Evolutionary conservation across 2,888 invertebrate genomes (phyloP).

Genomic region (Polydrusus cervinus): DNA sequence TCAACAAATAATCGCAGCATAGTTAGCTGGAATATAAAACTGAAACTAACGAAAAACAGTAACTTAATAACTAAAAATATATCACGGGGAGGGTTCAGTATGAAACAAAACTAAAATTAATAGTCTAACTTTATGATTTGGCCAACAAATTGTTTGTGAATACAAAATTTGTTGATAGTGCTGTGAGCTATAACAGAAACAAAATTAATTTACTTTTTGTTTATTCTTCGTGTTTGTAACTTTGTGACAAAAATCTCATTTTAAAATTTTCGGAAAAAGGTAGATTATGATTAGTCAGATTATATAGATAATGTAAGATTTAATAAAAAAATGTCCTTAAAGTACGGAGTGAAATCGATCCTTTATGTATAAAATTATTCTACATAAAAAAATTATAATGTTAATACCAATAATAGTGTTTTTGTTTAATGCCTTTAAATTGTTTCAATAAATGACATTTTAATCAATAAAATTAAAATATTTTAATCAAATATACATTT

Average conservation of each 20-base stretch:
- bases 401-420: too few relatives aligned
- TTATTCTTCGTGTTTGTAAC: constrained; percentile 1
- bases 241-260: neutral
- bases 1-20: too few relatives aligned
- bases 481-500: too few relatives aligned
- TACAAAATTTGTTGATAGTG: constrained; percentile 19
- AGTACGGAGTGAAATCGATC: too few relatives aligned
- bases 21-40: neutral
- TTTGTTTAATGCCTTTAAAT: too few relatives aligned
- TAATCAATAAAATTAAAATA: too few relatives aligned
- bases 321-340: too few relatives aligned
- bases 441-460: too few relatives aligned
- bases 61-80: constrained; percentile 7
- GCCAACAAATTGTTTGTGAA: constrained; percentile 24
- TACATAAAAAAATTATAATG: too few relatives aligned
- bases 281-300: too few relatives aligned
- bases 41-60: neutral
- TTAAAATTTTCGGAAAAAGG: neutral
- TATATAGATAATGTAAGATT: too few relatives aligned
- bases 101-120: constrained; percentile 3
- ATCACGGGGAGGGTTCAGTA: neutral
- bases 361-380: too few relatives aligned
- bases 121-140: constrained; percentile 2
- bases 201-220: constrained; percentile 18
- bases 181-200: neutral